Evolutionary conservation across 2,113 vertebrate genomes (phyloP).

Genomic region (Heptranchias perlo): DNA sequence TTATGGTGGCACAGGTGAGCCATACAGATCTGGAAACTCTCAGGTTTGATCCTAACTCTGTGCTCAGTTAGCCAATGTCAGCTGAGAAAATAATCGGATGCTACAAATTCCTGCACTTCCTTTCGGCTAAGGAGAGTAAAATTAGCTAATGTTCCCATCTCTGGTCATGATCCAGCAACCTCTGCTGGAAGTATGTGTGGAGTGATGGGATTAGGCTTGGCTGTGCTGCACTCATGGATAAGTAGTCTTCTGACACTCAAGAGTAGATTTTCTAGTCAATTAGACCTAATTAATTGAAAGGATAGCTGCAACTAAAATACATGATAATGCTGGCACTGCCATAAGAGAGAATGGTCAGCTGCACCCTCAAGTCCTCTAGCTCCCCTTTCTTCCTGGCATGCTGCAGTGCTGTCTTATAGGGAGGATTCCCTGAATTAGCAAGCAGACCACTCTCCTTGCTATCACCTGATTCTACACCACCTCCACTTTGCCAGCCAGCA

Average conservation of each 20-base stretch:
- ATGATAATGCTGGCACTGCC: neutral
- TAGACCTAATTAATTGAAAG: neutral
- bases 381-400: neutral
- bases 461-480: neutral
- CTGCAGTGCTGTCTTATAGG: neutral
- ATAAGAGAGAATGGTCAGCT: neutral
- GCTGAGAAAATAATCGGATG: neutral
- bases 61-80: neutral
- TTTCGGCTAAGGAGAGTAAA: neutral
- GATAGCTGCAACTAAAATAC: neutral
- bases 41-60: neutral
- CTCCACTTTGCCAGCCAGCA: neutral
- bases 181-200: neutral
- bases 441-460: neutral
- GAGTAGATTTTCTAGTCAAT: neutral
- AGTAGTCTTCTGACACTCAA: neutral
- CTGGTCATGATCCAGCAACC: neutral
- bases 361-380: neutral
- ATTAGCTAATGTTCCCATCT: neutral
- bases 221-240: neutral
- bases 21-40: neutral
- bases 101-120: neutral
- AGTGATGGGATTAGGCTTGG: neutral
- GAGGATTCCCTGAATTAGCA: neutral
- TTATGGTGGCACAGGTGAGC: neutral